These are phyloP conservation scores for Pyralis farinalis DNA, from an alignment of 2,888 invertebrate genomes.

Conservation along the genomic window DNA sequence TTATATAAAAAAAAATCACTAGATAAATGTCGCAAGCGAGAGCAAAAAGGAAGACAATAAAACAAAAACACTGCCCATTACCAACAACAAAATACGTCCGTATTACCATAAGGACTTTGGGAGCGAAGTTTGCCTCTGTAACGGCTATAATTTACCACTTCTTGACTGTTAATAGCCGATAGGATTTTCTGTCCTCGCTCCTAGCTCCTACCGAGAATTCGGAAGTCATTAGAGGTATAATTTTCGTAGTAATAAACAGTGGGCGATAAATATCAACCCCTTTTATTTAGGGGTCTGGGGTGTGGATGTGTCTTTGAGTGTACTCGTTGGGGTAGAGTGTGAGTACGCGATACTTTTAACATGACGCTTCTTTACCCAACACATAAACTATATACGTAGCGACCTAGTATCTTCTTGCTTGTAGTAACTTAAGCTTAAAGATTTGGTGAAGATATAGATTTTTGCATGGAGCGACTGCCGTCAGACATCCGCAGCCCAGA, in stretches of 20 bases:
- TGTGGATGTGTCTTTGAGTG: constrained; percentile 6
- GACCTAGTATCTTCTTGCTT: too few species aligned
- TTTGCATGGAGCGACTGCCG: too few species aligned
- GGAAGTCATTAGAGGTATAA: constrained; percentile 79
- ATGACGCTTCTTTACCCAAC: too few species aligned
- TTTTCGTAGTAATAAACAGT: constrained; percentile 79
- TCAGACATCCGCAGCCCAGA: too few species aligned
- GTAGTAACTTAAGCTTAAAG: too few species aligned
- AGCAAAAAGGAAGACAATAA: constrained; percentile 17
- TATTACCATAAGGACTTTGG: constrained; percentile 64
- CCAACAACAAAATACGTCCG: constrained; percentile 33
- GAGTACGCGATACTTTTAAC: too few species aligned
- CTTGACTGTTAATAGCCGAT: constrained; percentile 78
- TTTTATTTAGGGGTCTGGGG: constrained; percentile 57
- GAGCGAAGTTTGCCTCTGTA: constrained; percentile 36
- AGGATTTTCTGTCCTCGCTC: constrained; percentile 71
- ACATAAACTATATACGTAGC: too few species aligned
- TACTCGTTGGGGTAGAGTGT: constrained; percentile 12
- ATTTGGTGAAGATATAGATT: not conserved
- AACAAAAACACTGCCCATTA: constrained; percentile 38
- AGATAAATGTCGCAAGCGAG: not conserved
- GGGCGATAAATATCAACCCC: constrained; percentile 76
- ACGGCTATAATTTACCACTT: constrained; percentile 64
- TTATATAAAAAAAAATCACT: too few species aligned
- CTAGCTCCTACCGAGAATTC: constrained; percentile 40